Evolutionary conservation across 2,888 invertebrate genomes (phyloP), one percentile per base, ranked within the genome.

Genomic region (Spicauda simplicius): DNA sequence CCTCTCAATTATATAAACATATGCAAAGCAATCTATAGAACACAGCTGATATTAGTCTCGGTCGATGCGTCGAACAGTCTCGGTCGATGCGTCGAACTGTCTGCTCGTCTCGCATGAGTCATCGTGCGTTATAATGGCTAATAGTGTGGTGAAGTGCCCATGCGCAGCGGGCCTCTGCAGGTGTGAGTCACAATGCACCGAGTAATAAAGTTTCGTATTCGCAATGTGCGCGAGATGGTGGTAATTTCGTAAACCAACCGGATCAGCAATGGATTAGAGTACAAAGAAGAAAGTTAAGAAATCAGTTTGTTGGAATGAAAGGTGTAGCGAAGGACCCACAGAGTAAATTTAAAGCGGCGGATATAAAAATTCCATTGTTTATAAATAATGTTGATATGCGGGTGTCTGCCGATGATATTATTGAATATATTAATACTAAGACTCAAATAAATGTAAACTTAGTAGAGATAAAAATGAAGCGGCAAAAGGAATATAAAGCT

Each of bases 201-300:
- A 54, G 14, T 56, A 56, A 16, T 56, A 33, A 56, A 10, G 10
- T 16, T 11, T 10, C 37, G 11, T 56, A 56, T 11, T 56, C 56
- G 33, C 56, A 56, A 37, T 16, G 37, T 8, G 37, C 56, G 16
- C n/a, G 12, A 16, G 37, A 56, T 18, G 56, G 56, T 11, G 37
- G 37, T 11, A 11, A 11, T 8, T 37, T 37, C 7, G 11, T 37
- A 2, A 37, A 37, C 11, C 56, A 33, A n/a, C 56, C 56, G 8
- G 37, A 37, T 56, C 16, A 56, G 14, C 33, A 56, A 37, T 56
- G 37, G 56, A 56, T 56, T 37, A 56, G 16, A n/a, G 56, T 56
- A 56, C 56, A 56, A 37, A 37, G 37, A 11, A 37, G 37, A 11
- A 37, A 37, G 37, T 56, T 56, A 56, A 56, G 55, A 11, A 56